A percentile compares a stretch with the other conserved stretches of the same genome.
Conservation (phyloP, 1,140 invertebrate genomes). For the Probaryconus sp. region DNA sequence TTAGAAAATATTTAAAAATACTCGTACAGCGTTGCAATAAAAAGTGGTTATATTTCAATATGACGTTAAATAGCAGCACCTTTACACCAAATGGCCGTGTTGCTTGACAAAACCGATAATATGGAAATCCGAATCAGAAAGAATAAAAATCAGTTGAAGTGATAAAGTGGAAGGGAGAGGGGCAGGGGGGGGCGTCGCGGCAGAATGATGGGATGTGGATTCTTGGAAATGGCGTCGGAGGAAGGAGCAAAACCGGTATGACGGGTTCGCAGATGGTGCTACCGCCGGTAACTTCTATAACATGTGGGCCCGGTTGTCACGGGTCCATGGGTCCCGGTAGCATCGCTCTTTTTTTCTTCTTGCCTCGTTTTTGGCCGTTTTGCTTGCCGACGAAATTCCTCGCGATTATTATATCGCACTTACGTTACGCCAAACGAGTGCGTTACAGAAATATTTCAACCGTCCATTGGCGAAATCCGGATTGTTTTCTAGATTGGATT, state of each 20-base stretch:
- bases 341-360: conserved; percentile 43
- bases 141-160: too few species aligned
- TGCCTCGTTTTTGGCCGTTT: conserved; percentile 24
- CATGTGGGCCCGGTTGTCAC: conserved; percentile 63
- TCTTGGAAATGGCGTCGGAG: conserved; percentile 66
- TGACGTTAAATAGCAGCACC: too few species aligned
- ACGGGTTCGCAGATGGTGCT: conserved; percentile 76
- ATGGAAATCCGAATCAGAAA: too few species aligned
- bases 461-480: conserved; percentile 5
- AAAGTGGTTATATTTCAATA: too few species aligned
- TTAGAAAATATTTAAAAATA: too few species aligned
- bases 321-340: conserved; percentile 41
- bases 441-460: conserved; percentile 28
- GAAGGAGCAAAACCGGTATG: conserved; percentile 74
- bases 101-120: too few species aligned
- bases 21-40: too few species aligned
- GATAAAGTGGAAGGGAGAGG: too few species aligned
- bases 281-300: conserved; percentile 60
- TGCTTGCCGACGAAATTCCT: conserved; percentile 59
- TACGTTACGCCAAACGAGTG: conserved; percentile 33
- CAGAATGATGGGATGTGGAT: conserved; percentile 28
- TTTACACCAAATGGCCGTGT: too few species aligned
- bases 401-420: conserved; percentile 64
- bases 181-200: too few species aligned
- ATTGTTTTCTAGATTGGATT: neutral